Conservation (phyloP, 1,140 invertebrate genomes). For the Gerris buenoi region DNA sequence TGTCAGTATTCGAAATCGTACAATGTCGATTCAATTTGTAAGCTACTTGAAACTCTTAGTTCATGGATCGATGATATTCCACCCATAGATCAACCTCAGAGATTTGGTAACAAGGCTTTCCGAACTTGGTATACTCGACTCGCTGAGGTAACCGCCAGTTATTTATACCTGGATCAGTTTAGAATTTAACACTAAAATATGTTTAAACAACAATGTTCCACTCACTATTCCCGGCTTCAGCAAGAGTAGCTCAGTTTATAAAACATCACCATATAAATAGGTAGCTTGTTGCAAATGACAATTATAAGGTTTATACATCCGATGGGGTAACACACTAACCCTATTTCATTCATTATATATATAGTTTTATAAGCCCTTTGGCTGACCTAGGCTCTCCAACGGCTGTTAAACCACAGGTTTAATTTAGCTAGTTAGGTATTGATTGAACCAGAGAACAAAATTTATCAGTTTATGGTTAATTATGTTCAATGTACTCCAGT, state of each 20-base stretch:
- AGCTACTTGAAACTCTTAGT: constrained; percentile 56
- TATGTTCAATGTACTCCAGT: too few species aligned
- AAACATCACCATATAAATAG: neutral
- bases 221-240: neutral
- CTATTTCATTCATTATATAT: too few species aligned
- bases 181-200: neutral
- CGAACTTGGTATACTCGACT: constrained; percentile 66
- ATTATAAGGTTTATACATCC: neutral
- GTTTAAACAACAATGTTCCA: neutral
- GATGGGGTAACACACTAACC: neutral
- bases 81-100: constrained; percentile 80
- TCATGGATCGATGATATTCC: constrained; percentile 69
- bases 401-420: too few species aligned
- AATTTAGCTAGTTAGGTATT: too few species aligned
- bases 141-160: constrained; percentile 41
- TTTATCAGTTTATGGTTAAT: too few species aligned
- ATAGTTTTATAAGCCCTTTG: too few species aligned
- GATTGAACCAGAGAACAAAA: too few species aligned
- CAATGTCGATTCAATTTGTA: constrained; percentile 43
- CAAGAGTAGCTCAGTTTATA: neutral
- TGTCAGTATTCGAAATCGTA: constrained; percentile 45
- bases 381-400: too few species aligned
- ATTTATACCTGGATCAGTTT: neutral
- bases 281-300: neutral
- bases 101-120: constrained; percentile 94